Evolutionary conservation across 2,113 vertebrate species (phyloP).

Genomic region (Aplodontia rufa): DNA sequence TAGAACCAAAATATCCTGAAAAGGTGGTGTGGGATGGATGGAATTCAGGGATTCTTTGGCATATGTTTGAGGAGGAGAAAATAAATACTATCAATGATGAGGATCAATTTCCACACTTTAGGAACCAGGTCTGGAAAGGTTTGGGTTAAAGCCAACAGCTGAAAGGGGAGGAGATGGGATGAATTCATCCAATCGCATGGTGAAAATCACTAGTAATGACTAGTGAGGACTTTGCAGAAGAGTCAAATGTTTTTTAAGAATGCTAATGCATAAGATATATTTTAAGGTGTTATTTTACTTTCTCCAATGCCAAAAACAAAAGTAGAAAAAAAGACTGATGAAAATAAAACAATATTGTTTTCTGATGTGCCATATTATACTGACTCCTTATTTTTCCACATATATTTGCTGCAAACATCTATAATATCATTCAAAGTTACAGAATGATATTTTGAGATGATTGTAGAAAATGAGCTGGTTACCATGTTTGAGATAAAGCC

Average conservation of each 20-base stretch:
- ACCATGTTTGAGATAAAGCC: background rate
- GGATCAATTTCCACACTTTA: background rate
- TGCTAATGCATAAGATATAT: background rate
- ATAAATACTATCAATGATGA: background rate
- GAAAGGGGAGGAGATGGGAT: background rate
- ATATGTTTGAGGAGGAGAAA: background rate
- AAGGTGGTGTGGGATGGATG: background rate
- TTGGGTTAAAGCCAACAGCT: background rate
- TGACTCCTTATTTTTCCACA: background rate
- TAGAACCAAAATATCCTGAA: background rate
- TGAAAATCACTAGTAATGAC: background rate
- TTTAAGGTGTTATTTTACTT: background rate
- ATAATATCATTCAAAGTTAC: background rate
- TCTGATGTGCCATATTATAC: background rate
- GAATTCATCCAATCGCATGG: background rate
- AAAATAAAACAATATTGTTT: background rate
- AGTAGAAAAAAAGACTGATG: background rate
- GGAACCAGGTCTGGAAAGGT: rapidly evolving
- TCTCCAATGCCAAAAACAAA: background rate
- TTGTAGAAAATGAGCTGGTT: background rate
- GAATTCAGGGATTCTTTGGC: background rate
- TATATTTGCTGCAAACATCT: background rate
- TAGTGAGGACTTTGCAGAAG: background rate
- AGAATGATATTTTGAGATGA: background rate
- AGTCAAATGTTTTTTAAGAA: background rate